Conservation (phyloP, 1,140 invertebrate genomes). For the roundworm (Caenorhabditis elegans) region DNA sequence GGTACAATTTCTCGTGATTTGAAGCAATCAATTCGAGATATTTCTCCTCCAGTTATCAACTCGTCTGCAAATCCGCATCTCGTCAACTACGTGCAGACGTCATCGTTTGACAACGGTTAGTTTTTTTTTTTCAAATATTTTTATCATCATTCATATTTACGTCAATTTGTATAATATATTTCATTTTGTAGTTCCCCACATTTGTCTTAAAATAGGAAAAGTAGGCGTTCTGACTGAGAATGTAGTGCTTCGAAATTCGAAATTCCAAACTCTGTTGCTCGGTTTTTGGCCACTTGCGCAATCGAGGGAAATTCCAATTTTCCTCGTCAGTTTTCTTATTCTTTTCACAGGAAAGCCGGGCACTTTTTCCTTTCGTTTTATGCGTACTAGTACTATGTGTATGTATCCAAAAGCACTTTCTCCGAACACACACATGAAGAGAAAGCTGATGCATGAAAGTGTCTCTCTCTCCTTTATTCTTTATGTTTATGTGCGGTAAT, state of each 20-base stretch:
- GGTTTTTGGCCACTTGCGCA: conserved; percentile 23
- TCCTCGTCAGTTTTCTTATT: neutral
- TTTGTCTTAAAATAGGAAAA: no score
- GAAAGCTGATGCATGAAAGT: neutral
- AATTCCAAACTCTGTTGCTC: no score
- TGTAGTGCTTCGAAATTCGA: no score
- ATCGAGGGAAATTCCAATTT: conserved; percentile 26
- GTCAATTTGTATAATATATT: no score
- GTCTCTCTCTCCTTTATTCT: no score
- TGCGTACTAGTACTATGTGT: conserved; percentile 21
- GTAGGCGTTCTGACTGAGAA: no score
- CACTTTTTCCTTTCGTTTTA: neutral
- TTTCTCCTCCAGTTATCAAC: conserved; percentile 24
- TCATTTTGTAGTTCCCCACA: no score
- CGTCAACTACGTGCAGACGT: conserved; percentile 33
- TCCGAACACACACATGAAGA: neutral
- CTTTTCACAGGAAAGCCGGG: neutral
- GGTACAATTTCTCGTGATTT: conserved; percentile 10
- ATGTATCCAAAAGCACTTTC: conserved; percentile 19
- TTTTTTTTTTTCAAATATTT: neutral
- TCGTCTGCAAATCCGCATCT: conserved; percentile 13
- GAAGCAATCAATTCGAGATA: conserved; percentile 15
- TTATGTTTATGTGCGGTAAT: neutral
- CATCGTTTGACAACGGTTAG: conserved; percentile 32
- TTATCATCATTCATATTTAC: neutral